Percentiles rank a stretch among this genome's conserved stretches.
These are phyloP conservation scores for Toxotes lorentzi DNA, from an alignment of 2,797 vertebrate species.

Conservation along the genomic window DNA sequence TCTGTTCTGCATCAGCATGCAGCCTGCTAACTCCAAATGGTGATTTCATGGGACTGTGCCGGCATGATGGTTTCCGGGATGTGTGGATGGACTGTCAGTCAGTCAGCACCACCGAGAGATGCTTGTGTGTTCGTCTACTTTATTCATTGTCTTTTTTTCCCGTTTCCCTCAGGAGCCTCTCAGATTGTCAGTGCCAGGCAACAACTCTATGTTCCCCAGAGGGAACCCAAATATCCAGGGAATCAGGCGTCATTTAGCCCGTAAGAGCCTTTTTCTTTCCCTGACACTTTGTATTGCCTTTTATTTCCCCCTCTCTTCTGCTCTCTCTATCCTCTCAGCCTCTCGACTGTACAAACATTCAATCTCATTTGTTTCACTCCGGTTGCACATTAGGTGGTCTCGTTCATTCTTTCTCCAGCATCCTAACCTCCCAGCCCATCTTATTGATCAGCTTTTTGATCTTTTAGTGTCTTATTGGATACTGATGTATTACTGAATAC, in stretches of 20 bases:
- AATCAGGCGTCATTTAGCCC: conserved; percentile 88
- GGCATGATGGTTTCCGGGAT: conserved; percentile 47
- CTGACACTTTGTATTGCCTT: conserved; percentile 65
- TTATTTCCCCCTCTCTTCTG: conserved; percentile 61
- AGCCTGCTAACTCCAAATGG: conserved; percentile 24
- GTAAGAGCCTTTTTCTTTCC: conserved; percentile 80
- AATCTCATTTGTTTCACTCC: conserved; percentile 41
- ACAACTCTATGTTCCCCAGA: conserved; percentile 82
- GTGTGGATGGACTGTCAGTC: conserved; percentile 59
- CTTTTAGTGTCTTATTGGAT: conserved; percentile 40
- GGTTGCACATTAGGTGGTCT: conserved; percentile 56
- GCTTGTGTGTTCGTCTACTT: conserved; percentile 60
- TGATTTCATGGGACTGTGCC: conserved; percentile 47
- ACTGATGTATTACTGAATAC: conserved; percentile 18
- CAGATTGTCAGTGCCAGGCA: conserved; percentile 84
- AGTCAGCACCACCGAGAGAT: conserved; percentile 52
- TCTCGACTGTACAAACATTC: conserved; percentile 59
- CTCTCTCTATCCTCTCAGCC: conserved; percentile 38
- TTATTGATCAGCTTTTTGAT: conserved; percentile 49
- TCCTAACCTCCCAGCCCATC: conserved; percentile 36
- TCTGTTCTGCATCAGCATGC: conserved; percentile 21
- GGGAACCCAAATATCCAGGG: conserved; percentile 84
- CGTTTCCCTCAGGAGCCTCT: conserved; percentile 81
- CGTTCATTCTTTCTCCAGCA: conserved; percentile 33
- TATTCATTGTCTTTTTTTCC: conserved; percentile 55